These are phyloP conservation scores for Drosophila mettleri DNA, from an alignment of 2,888 invertebrate genomes.

Conservation along the genomic window DNA sequence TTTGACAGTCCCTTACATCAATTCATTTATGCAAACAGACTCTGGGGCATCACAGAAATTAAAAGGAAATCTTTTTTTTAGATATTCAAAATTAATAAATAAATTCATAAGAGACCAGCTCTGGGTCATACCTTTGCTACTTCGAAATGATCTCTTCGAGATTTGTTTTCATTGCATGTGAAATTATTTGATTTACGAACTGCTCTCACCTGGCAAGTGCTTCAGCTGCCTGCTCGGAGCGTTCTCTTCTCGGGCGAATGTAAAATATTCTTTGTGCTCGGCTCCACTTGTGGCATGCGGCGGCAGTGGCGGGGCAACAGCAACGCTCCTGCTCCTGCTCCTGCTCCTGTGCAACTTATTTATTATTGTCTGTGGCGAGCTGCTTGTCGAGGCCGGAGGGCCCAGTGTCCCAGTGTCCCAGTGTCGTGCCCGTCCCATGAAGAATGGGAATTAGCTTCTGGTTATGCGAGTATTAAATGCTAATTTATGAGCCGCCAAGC, in stretches of 20 bases:
- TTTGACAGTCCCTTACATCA: too few relatives aligned
- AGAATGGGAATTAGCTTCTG: neutral
- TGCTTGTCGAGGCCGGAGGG: conserved; percentile 31
- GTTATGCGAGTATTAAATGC: conserved; percentile 27
- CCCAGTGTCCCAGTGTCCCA: conserved; percentile 15
- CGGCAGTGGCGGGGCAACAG: conserved; percentile 16
- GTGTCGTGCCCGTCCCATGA: neutral
- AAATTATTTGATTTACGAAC: conserved; percentile 16
- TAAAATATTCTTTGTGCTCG: conserved; percentile 34
- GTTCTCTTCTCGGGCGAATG: conserved; percentile 25
- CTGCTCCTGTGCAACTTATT: conserved; percentile 50
- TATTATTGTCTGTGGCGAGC: conserved; percentile 45
- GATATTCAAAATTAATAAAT: neutral
- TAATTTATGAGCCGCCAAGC: conserved; percentile 40
- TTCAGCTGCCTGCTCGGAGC: conserved; percentile 49
- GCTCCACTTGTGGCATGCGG: conserved; percentile 54
- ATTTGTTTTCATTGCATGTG: conserved; percentile 1
- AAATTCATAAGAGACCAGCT: too few relatives aligned
- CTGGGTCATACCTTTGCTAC: too few relatives aligned
- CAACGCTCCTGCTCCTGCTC: neutral
- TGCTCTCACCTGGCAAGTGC: conserved; percentile 34
- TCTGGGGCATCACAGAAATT: too few relatives aligned
- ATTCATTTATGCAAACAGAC: too few relatives aligned
- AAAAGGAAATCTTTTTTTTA: too few relatives aligned
- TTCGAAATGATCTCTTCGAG: neutral